Evolutionary conservation across 2,113 vertebrate species (phyloP), one percentile per base, ranked within the genome.

Genomic region (Perca flavescens): DNA sequence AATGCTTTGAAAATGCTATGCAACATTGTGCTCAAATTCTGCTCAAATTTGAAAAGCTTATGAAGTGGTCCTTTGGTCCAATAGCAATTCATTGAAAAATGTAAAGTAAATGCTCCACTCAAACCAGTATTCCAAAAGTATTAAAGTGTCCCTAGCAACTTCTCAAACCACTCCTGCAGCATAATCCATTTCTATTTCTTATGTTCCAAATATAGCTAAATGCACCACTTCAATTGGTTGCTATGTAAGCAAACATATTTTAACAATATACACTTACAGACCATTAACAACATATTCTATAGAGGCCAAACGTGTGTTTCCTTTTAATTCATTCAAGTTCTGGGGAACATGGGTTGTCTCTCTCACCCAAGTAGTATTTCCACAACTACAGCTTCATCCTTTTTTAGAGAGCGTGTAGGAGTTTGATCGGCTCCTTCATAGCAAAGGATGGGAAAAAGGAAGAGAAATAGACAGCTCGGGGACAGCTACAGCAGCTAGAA

Each of bases 401-500:
- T 77, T 69, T 83, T 88, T 73, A 77, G 68, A 69, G 60, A n/a
- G 50, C 0, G 7, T 80, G 79, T 82, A 49, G 86, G 76, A 76
- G 80, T 74, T 74, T 75, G 22, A 71, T 73, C 57, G 16, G 21
- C 72, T 79, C 71, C 60, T 62, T 74, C 62, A 16, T n/a, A 61
- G 46, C 50, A 19, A 57, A 62, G 40, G 31, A 46, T 53, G 52
- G 65, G 52, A 56, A 40, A 21, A 34, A 68, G 73, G 22, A 83
- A 60, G 49, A 74, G 16, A 68, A 66, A 68, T 1, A 43, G 13
- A 67, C 47, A 47, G 21, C 53, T 68, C 6, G 17, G 58, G 11
- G 17, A 12, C 28, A 47, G 62, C 52, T 36, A 47, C 40, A 16
- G 46, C 46, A 62, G 19, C 71, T 62, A 21, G 31, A 70, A 62